These are phyloP conservation scores for Tragelaphus imberbis DNA, from an alignment of 2,113 vertebrate species.

Conservation along the genomic window DNA sequence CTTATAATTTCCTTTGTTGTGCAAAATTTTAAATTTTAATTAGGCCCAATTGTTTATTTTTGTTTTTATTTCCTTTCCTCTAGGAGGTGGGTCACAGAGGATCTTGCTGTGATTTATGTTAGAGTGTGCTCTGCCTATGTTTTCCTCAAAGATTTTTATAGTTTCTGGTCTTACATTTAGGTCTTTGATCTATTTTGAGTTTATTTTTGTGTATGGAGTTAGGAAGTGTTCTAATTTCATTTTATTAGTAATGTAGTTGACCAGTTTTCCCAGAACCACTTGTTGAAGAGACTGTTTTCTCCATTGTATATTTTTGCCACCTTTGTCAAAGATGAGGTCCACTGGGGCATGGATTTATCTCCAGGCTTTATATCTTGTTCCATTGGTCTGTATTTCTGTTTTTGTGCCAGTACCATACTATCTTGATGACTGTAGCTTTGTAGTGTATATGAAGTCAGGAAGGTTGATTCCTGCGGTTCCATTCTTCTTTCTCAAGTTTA, in stretches of 20 bases:
- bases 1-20: neutral
- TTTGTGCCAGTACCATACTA: neutral
- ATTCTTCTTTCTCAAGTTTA: neutral
- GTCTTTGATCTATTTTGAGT: neutral
- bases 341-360: neutral
- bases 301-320: neutral
- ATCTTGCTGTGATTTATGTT: neutral
- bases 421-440: neutral
- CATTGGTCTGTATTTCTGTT: neutral
- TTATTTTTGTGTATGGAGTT: neutral
- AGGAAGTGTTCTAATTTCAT: neutral
- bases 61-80: neutral
- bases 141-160: neutral
- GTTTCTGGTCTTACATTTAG: neutral
- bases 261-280: neutral
- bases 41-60: neutral
- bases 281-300: neutral
- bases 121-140: neutral
- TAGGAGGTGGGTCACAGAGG: neutral
- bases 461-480: neutral
- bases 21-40: neutral
- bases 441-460: neutral
- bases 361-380: neutral
- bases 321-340: neutral
- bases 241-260: neutral